Percentiles rank a stretch among this genome's conserved stretches.
Conservation (phyloP, 92 coral and sea anemone genomes). For the Palythoa grandiflora region DNA sequence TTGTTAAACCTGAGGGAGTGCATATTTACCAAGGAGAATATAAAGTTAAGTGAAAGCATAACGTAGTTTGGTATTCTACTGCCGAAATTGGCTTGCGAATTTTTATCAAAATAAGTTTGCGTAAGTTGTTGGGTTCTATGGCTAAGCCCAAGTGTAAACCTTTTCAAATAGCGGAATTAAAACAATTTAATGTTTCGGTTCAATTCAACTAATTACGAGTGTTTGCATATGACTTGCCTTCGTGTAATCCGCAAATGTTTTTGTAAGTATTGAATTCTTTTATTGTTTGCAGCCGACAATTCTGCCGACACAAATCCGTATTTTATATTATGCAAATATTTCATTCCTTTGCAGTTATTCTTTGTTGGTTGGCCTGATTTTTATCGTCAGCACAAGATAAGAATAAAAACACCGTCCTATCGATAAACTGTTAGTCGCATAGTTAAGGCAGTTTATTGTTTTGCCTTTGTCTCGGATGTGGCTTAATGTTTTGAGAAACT, state of each 20-base stretch:
- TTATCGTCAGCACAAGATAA: not conserved
- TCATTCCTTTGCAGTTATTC: not conserved
- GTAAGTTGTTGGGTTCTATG: no score
- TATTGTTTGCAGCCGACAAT: not conserved
- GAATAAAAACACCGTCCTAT: not conserved
- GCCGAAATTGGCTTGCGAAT: no score
- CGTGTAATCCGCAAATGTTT: conserved; percentile 22
- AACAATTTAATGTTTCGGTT: not conserved
- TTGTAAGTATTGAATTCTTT: not conserved
- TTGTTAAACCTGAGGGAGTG: no score
- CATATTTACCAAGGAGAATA: no score
- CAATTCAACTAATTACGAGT: not conserved
- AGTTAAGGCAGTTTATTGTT: not conserved
- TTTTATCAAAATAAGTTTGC: no score
- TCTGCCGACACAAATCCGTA: conserved; percentile 3
- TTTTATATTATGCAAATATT: not conserved
- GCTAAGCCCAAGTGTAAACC: no score
- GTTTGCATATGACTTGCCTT: not conserved
- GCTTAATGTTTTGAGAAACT: not conserved
- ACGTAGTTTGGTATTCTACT: no score
- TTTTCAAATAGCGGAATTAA: not conserved
- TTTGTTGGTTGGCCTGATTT: not conserved
- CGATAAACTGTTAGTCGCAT: not conserved
- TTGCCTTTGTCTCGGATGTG: not conserved
- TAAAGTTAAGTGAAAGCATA: no score